phyloP scores from a whole-genome alignment of 2,888 invertebrate genomes.

The Leptogaster cylindrica region DNA sequence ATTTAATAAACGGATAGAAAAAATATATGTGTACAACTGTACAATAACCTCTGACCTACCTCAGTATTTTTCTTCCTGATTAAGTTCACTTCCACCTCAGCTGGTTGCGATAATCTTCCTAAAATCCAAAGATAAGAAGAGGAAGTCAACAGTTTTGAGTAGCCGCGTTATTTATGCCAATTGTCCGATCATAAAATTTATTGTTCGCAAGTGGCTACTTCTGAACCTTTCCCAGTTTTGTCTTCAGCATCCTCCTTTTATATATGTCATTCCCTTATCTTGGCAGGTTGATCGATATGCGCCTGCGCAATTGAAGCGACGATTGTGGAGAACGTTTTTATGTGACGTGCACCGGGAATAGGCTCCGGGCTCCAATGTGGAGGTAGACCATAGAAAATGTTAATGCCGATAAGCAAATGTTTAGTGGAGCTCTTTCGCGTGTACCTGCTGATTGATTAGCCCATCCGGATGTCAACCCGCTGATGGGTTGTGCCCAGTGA shows the following conservation, averaged over 20 bases:
- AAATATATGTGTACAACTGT: no score
- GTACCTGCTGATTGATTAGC: slow-evolving; percentile 36
- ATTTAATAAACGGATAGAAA: no score
- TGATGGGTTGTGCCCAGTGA: slow-evolving; percentile 21
- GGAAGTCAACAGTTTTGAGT: slow-evolving; percentile 22
- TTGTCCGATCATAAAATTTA: slow-evolving; percentile 25
- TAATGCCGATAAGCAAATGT: slow-evolving; percentile 38
- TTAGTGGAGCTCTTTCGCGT: not conserved
- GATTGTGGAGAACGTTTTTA: not conserved
- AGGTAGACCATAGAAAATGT: slow-evolving; percentile 24
- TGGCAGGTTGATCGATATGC: slow-evolving; percentile 37
- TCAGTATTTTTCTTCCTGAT: no score
- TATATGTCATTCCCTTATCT: slow-evolving; percentile 29
- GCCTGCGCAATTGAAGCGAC: slow-evolving; percentile 32
- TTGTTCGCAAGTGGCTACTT: slow-evolving; percentile 23
- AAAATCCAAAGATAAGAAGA: not conserved
- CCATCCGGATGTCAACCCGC: slow-evolving; percentile 30
- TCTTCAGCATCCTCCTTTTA: not conserved
- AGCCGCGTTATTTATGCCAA: slow-evolving; percentile 23
- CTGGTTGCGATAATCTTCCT: no score
- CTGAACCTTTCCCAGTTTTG: not conserved
- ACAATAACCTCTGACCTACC: no score
- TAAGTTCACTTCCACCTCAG: no score
- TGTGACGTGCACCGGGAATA: slow-evolving; percentile 1
- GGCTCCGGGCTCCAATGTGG: not conserved